Conservation (phyloP, 2,797 vertebrate genomes). For the Poecilia wingei region DNA sequence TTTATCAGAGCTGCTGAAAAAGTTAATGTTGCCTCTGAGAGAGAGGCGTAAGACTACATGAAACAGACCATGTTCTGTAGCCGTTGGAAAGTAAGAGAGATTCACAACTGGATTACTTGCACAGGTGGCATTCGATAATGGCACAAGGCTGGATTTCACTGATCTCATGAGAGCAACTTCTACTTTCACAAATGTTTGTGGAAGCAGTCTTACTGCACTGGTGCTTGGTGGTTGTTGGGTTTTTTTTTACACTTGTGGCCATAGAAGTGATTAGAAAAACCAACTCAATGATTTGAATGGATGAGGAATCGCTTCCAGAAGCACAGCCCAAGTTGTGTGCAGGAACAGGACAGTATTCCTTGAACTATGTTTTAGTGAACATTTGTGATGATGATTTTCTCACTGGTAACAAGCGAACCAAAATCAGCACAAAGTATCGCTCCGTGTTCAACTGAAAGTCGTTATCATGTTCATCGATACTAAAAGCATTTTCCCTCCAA, state of each 20-base stretch:
- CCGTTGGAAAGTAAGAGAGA: not conserved
- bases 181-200: not conserved
- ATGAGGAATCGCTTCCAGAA: not conserved
- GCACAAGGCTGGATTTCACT: not conserved
- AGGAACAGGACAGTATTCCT: not conserved
- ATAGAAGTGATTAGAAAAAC: not conserved
- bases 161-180: not conserved
- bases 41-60: not conserved
- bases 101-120: not conserved
- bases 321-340: not conserved
- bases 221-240: not conserved
- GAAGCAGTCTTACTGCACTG: not conserved
- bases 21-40: not conserved
- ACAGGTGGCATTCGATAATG: not conserved
- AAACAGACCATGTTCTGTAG: not conserved
- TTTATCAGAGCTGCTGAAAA: not conserved
- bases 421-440: not conserved
- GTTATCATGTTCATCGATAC: not conserved
- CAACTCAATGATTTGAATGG: not conserved
- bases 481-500: not conserved
- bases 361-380: not conserved
- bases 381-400: not conserved
- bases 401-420: not conserved
- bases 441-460: not conserved
- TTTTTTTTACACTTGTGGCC: not conserved